Percentiles rank a stretch among this genome's conserved stretches.
Conservation (phyloP, 2,888 invertebrate species). For the Lordiphosa fenestrarum region DNA sequence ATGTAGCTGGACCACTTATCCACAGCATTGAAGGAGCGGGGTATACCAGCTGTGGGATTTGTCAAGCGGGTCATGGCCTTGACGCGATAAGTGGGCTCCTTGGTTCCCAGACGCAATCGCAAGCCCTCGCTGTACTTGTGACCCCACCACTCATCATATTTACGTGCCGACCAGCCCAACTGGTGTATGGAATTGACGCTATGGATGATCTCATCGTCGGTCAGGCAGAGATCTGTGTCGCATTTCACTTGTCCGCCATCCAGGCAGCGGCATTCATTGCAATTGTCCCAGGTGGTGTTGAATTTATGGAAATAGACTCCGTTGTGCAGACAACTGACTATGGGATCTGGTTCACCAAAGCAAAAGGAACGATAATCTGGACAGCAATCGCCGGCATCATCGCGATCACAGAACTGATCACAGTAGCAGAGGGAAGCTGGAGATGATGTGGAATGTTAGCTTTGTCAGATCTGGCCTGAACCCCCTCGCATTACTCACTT, state of each 20-base stretch:
- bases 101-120: constrained; percentile 85
- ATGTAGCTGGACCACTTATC: constrained; percentile 88
- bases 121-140: constrained; percentile 90
- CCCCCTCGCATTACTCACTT: constrained; percentile 79
- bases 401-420: constrained; percentile 93
- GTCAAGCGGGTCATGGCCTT: constrained; percentile 78
- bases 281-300: constrained; percentile 83
- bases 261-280: constrained; percentile 86
- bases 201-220: constrained; percentile 86
- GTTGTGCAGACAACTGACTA: constrained; percentile 81
- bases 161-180: constrained; percentile 89
- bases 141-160: constrained; percentile 92
- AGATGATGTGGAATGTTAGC: not conserved
- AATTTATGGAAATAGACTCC: constrained; percentile 82
- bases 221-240: constrained; percentile 87
- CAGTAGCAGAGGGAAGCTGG: constrained; percentile 94
- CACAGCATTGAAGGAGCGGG: constrained; percentile 88
- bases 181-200: constrained; percentile 83
- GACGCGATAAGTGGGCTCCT: constrained; percentile 78
- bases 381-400: constrained; percentile 89
- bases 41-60: constrained; percentile 81
- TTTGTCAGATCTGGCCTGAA: not conserved
- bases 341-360: constrained; percentile 80
- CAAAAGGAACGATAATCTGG: constrained; percentile 93
- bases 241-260: constrained; percentile 81